Conservation (phyloP, 2,888 invertebrate species). For the Agonopterix alstromeriana region DNA sequence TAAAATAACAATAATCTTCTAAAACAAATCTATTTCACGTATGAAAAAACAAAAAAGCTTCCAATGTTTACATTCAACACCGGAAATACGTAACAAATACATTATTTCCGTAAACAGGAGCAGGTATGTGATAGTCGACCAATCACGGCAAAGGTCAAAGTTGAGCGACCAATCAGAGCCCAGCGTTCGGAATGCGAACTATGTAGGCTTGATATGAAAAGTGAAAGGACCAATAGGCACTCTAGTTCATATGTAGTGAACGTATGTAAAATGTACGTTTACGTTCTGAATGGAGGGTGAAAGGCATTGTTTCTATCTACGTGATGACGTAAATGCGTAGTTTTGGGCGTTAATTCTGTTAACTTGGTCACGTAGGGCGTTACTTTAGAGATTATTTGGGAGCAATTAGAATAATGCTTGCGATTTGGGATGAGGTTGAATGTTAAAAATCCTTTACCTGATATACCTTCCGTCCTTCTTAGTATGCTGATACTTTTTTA, state of each 20-base stretch:
- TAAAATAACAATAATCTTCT: too few relatives aligned
- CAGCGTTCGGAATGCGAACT: slow-evolving; percentile 55
- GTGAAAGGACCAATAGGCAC: slow-evolving; percentile 65
- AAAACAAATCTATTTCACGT: too few relatives aligned
- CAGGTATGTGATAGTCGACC: slow-evolving; percentile 41
- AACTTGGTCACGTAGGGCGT: not conserved
- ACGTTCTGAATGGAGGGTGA: slow-evolving; percentile 35
- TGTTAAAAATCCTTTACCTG: too few relatives aligned
- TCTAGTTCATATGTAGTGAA: slow-evolving; percentile 33
- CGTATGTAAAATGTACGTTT: slow-evolving; percentile 27
- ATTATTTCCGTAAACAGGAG: slow-evolving; percentile 53
- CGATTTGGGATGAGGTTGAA: too few relatives aligned
- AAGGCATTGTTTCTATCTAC: slow-evolving; percentile 5
- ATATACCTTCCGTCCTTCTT: too few relatives aligned
- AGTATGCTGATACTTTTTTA: too few relatives aligned
- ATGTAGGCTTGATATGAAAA: slow-evolving; percentile 65
- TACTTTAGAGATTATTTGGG: not conserved
- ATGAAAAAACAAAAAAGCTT: too few relatives aligned
- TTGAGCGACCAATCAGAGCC: slow-evolving; percentile 46
- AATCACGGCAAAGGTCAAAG: slow-evolving; percentile 63
- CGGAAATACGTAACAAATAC: slow-evolving; percentile 16
- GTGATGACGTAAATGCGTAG: not conserved
- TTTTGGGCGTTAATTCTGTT: too few relatives aligned
- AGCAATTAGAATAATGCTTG: too few relatives aligned
- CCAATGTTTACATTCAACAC: slow-evolving; percentile 7